Conservation (phyloP, 2,113 vertebrate species). For the Macquaria australasica region DNA sequence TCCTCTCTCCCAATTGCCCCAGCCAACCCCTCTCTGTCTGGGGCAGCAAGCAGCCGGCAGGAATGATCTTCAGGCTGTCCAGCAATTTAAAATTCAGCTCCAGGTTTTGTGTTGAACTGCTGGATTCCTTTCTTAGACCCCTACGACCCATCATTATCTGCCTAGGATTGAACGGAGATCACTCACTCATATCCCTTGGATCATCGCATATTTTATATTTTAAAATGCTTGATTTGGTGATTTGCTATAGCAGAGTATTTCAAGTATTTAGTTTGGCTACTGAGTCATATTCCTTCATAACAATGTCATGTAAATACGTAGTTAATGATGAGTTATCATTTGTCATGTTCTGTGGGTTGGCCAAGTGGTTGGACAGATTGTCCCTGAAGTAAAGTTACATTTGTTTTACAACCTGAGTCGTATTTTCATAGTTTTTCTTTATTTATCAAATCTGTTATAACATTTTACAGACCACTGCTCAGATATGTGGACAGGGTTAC, state of each 20-base stretch:
- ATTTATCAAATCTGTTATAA: neutral
- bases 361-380: neutral
- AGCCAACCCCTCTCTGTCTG: slow-evolving; percentile 17
- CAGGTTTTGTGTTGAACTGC: slow-evolving; percentile 42
- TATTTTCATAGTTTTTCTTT: neutral
- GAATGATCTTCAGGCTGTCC: slow-evolving; percentile 51
- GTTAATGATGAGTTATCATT: slow-evolving; percentile 35
- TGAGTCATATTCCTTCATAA: slow-evolving; percentile 3
- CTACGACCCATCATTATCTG: slow-evolving; percentile 73
- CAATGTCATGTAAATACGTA: slow-evolving; percentile 27
- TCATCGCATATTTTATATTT: slow-evolving; percentile 6
- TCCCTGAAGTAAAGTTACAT: slow-evolving; percentile 20
- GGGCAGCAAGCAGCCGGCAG: slow-evolving; percentile 5
- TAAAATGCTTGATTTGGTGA: slow-evolving; percentile 25
- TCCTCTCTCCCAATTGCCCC: neutral
- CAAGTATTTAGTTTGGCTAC: slow-evolving; percentile 25
- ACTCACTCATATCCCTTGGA: slow-evolving; percentile 47
- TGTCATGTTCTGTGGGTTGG: neutral
- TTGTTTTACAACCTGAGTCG: slow-evolving; percentile 10
- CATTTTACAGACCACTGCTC: slow-evolving; percentile 5
- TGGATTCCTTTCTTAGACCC: slow-evolving; percentile 44
- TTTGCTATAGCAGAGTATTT: neutral
- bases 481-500: neutral
- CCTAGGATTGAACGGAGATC: slow-evolving; percentile 57
- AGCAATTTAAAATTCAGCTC: slow-evolving; percentile 52